Base-by-base conservation (phyloP, 2,888 invertebrate species). In the Lampropteryx suffumata region DNA sequence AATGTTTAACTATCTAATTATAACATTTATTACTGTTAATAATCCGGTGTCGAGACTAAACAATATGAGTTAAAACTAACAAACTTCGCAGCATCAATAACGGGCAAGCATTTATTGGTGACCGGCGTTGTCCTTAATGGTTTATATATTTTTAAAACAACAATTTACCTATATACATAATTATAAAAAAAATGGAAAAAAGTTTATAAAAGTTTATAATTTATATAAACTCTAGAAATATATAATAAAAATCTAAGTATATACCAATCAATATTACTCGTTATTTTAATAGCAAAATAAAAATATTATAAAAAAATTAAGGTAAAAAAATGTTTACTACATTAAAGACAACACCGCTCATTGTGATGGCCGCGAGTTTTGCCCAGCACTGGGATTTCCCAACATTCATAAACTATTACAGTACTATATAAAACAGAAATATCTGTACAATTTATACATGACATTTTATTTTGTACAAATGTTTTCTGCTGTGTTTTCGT, bases 31-130 rank as follows among this genome's bases (percentile, higher is more conserved):
- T 10, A 26, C 5, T 39, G 3, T 28, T 14, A 4, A 34, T 24
- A 39, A 34, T 50, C 49, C 49, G 43, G 43, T 39, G 49, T 13
- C 43, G 12, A 43, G 27, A 21, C 11, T 40, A 32, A 33, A 14
- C 33, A 17, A 17, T 17, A 3, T n/a, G n/a, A n/a, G 4, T 49
- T 33, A 21, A 27, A 39, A 43, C 37, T 39, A 43, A 29, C 26
- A 27, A 39, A 43, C 26, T 50, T 61, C 60, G 58, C 60, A 61
- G 60, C 60, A 56, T 60, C 26, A 43, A 42, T 50, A 50, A 48
- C 33, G 54, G 60, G 60, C 60, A 58, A 61, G 54, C 50, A 50
- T 39, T 44, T 35, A 33, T 32, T 42, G 47, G 35, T 44, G 17
- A 27, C 32, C 13, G 42, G 51, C 50, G 54, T 36, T 55, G 55